Evolutionary conservation across 2,113 vertebrate genomes (phyloP).

Genomic region (Pangasianodon gigas): DNA sequence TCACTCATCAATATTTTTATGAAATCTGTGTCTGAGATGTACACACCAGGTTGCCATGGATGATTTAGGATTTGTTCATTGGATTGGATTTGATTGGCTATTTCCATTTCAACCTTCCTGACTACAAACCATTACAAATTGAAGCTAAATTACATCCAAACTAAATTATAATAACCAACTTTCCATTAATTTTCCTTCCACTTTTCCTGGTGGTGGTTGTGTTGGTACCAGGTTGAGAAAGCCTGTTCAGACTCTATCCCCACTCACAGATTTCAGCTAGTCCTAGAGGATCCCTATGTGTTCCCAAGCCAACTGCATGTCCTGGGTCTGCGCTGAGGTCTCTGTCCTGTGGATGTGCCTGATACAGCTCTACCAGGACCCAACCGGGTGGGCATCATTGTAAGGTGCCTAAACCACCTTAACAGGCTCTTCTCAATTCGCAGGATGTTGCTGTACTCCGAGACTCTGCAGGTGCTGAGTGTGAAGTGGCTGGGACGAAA

Average conservation of each 20-base stretch:
- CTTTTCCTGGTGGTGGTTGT: not conserved
- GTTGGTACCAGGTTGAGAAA: not conserved
- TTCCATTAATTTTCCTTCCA: not conserved
- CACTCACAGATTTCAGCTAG: not conserved
- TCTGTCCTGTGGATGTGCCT: not conserved
- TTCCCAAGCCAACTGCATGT: not conserved
- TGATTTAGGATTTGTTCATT: not conserved
- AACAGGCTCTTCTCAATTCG: not conserved
- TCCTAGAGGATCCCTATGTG: not conserved
- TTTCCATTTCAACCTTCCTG: not conserved
- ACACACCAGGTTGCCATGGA: not conserved
- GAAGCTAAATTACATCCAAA: not conserved
- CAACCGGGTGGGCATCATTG: not conserved
- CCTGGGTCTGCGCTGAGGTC: not conserved
- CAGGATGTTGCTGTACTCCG: not conserved
- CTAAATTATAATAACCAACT: not conserved
- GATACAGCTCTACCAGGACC: not conserved
- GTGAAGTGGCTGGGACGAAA: not conserved
- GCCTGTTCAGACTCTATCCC: not conserved
- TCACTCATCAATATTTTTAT: not conserved
- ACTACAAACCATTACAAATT: not conserved
- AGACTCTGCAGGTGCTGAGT: not conserved
- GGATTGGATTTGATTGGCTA: not conserved
- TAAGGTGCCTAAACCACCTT: not conserved
- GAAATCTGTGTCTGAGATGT: not conserved